Base-by-base conservation (phyloP, 2,888 invertebrate species). In the Perithous albicinctus region DNA sequence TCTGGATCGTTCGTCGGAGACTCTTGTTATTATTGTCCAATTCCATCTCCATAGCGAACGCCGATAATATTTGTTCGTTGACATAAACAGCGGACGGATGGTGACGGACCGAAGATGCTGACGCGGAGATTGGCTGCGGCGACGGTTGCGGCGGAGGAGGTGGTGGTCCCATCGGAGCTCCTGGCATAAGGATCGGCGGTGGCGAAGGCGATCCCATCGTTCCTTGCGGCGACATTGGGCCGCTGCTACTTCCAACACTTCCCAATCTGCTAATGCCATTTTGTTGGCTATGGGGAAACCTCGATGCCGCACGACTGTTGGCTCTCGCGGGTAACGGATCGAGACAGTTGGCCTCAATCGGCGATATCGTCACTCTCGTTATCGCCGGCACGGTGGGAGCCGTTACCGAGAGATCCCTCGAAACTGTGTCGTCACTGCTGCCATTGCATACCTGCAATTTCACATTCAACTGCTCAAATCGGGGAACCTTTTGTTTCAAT, bases 21-120 rank as follows among this genome's bases (percentile, higher is more conserved):
- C 93, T 92, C 89, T 94, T 94, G 85, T 94, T 94, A 88, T 94
- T 94, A 88, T 94, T 94, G 87, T 93, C 93, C 85, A 94, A 93
- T 83, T 92, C 88, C 85, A 92, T 90, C 78, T 88, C 88, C 78
- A 89, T 86, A 10, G 86, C 74, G 64, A 84, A 86, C 5, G 90
- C 87, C 23, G 91, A 90, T 56, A 91, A 84, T 51, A 89, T 85
- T 88, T 92, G 89, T 86, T 92, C 91, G 80, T 93, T 92, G 76
- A 89, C 89, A 61, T 92, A 92, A 78, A 92, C 84, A 12, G 91
- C 92, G 88, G 93, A 93, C 85, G 93, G 91, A 88, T 92, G 90
- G 51, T 92, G 90, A 81, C 92, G 91, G 63, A 69, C 61, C 67
- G 59, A 54, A 3, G 88, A 80, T 32, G 74, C 35, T 32, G 69